Evolutionary conservation across 2,113 vertebrate genomes (phyloP).

Genomic region (Tenebrosternarchus preto): DNA sequence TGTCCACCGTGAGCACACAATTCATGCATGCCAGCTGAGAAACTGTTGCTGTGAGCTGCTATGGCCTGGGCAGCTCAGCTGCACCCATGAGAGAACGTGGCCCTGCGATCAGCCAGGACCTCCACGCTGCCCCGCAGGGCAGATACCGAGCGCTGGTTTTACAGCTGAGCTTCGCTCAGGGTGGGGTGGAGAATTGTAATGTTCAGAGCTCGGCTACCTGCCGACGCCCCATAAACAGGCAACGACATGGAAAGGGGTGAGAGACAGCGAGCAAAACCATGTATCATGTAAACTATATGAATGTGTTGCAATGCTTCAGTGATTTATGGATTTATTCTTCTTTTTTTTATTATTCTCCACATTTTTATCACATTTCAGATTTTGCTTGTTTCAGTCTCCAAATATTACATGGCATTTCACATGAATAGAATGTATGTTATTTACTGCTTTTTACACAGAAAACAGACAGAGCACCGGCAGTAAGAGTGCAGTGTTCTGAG

Average conservation of each 20-base stretch:
- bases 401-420: background rate
- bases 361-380: background rate
- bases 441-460: too few relatives aligned
- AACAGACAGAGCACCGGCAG: too few relatives aligned
- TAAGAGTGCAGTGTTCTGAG: too few relatives aligned
- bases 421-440: too few relatives aligned
- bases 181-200: constrained; percentile 26
- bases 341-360: background rate
- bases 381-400: background rate
- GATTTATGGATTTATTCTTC: too few relatives aligned
- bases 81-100: constrained; percentile 19
- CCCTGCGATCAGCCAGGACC: constrained; percentile 24
- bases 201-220: background rate
- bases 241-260: constrained; percentile 3
- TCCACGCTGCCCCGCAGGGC: constrained; percentile 13
- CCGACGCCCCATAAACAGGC: background rate
- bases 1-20: constrained; percentile 24
- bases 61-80: constrained; percentile 6
- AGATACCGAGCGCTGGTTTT: constrained; percentile 13
- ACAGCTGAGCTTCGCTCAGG: constrained; percentile 2
- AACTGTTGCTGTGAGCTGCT: constrained; percentile 23
- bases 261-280: constrained; percentile 16
- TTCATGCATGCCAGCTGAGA: constrained; percentile 28
- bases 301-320: constrained; percentile 4
- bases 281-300: constrained; percentile 12